A percentile compares a stretch with the other conserved stretches of the same genome.
phyloP scores from a whole-genome alignment of 2,888 invertebrate genomes.

The Drosophila peninsularis region DNA sequence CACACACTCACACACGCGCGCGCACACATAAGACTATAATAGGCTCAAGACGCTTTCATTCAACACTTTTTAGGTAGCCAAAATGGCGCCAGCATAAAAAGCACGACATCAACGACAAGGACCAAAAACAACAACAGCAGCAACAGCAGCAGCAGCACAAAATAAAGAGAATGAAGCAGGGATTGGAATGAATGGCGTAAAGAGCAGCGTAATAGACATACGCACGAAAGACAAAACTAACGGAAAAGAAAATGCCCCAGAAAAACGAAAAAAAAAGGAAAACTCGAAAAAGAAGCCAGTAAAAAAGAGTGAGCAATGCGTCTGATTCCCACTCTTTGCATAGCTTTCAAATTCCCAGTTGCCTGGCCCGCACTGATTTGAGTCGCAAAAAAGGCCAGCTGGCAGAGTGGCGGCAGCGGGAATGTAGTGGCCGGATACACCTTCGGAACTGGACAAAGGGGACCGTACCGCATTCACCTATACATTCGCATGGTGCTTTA shows the following conservation, averaged over 20 bases:
- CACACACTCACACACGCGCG: constrained; percentile 21
- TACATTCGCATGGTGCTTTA: constrained; percentile 41
- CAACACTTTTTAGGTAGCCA: constrained; percentile 74
- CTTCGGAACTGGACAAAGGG: constrained; percentile 44
- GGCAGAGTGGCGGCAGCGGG: background rate
- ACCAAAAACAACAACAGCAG: constrained; percentile 11
- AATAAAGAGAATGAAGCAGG: constrained; percentile 16
- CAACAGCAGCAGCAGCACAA: background rate
- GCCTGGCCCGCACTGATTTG: constrained; percentile 46
- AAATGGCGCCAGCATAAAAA: constrained; percentile 75
- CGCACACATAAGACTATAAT: constrained; percentile 54
- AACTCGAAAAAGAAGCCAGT: constrained; percentile 6
- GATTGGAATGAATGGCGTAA: constrained; percentile 54
- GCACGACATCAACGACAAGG: constrained; percentile 32
- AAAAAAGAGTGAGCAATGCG: constrained; percentile 34
- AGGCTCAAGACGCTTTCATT: constrained; percentile 77
- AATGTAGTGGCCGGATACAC: constrained; percentile 26
- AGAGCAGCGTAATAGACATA: constrained; percentile 55
- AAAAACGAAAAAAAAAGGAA: constrained; percentile 6
- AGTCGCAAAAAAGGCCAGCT: constrained; percentile 14
- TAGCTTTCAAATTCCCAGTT: constrained; percentile 49
- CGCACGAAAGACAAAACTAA: constrained; percentile 62
- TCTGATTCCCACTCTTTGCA: constrained; percentile 25
- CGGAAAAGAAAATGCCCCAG: constrained; percentile 20
- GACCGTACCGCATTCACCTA: constrained; percentile 23